phyloP scores from a whole-genome alignment of 2,797 vertebrate genomes.

The Oryzias dopingdopingensis region DNA sequence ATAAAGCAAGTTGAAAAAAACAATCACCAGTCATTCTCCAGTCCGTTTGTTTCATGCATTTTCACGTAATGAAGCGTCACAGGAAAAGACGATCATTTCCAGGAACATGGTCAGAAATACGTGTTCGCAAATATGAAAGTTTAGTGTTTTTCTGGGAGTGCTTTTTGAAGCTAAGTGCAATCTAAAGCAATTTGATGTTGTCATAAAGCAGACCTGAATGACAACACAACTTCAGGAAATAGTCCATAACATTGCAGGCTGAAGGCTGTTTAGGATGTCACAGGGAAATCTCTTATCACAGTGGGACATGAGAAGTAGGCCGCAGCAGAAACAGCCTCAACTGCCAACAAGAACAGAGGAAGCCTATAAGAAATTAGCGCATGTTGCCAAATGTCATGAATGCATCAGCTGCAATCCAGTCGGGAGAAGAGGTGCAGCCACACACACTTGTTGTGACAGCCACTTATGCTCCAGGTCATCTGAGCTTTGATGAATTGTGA shows the following conservation, averaged over 20 bases:
- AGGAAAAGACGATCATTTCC: not conserved
- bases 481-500: slow-evolving; percentile 46
- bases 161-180: slow-evolving; percentile 18
- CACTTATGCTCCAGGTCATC: slow-evolving; percentile 62
- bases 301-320: slow-evolving; percentile 50
- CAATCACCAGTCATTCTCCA: slow-evolving; percentile 30
- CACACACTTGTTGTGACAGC: slow-evolving; percentile 49
- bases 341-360: slow-evolving; percentile 45
- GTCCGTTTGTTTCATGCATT: slow-evolving; percentile 38
- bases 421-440: slow-evolving; percentile 33
- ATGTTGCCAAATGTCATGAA: slow-evolving; percentile 43
- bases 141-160: slow-evolving; percentile 14
- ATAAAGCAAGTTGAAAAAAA: slow-evolving; percentile 74
- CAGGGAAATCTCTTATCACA: slow-evolving; percentile 39
- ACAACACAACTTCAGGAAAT: slow-evolving; percentile 37
- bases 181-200: slow-evolving; percentile 31
- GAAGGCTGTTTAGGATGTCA: slow-evolving; percentile 44
- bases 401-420: slow-evolving; percentile 45
- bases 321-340: slow-evolving; percentile 25
- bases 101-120: not conserved
- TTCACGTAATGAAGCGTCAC: slow-evolving; percentile 19
- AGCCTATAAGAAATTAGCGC: slow-evolving; percentile 40
- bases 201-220: slow-evolving; percentile 29
- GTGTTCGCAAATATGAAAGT: slow-evolving; percentile 9
- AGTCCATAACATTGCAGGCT: slow-evolving; percentile 29